Base-by-base conservation (phyloP, 2,888 invertebrate species). In the Lordiphosa fenestrarum region DNA sequence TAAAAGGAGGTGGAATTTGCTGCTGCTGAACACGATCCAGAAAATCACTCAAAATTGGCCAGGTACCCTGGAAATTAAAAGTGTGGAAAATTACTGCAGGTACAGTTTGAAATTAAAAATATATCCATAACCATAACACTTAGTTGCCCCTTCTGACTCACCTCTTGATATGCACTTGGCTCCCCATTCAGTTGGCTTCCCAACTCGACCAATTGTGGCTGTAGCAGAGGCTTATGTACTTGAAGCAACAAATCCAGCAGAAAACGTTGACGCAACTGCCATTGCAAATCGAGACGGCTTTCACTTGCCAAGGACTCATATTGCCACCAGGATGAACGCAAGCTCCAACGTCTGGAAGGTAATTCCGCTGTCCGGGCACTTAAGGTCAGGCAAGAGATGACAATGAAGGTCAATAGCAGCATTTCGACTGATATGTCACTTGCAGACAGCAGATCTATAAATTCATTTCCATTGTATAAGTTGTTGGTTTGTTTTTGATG, bases 151-250 rank as follows among this genome's bases (percentile, higher is more conserved):
- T 15, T 0, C 21, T 6, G n/a, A n/a, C 30, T 30, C 21, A 84
- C 87, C 41, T 61, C 46, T 6, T 49, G 15, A 39, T 86, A 86
- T 5, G 67, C 56, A 1, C 4, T 41, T 0, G 74, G 57, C 33
- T 71, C 57, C 6, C 60, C 70, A n/a, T 70, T 83, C 0, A 84
- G 57, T 23, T 51, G 25, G 1, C 47, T 52, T 0, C 85, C 87
- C 69, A 80, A 38, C 9, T 68, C 53, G 0, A 71, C 54, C 2
- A 84, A 66, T 15, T 86, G 65, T 13, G 49, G 47, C 3, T 86
- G 63, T 2, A 86, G 64, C 53, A 84, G 40, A 1, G 84, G 87
- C 21, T 74, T 84, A 35, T 86, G 74, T 7, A 86, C 81, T 48
- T 84, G 84, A 49, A 86, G 52, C 57, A 86, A n/a, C 7, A 84